Evolutionary conservation across 1,140 invertebrate species (phyloP).

Genomic region (Anoplophora glabripennis): DNA sequence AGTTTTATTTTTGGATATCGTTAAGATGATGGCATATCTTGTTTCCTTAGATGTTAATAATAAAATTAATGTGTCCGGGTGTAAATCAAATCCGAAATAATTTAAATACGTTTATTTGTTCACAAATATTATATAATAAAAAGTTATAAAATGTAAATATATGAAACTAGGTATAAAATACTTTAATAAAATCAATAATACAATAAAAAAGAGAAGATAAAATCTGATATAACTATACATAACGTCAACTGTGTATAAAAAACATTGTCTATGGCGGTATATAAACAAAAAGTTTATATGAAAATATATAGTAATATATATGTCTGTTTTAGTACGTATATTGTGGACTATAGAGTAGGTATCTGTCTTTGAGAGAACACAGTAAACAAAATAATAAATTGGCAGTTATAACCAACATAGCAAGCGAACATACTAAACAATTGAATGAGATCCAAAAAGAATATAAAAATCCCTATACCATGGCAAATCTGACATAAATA

Average conservation of each 20-base stretch:
- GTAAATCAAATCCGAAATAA: not conserved
- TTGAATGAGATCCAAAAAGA: conserved; percentile 37
- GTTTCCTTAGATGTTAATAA: no score
- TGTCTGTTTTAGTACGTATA: conserved; percentile 8
- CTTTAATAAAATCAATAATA: conserved; percentile 47
- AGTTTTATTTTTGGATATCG: no score
- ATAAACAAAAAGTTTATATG: conserved; percentile 32
- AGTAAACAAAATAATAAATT: conserved; percentile 30
- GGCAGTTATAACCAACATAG: conserved; percentile 36
- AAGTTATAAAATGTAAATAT: conserved; percentile 49
- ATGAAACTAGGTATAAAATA: conserved; percentile 47
- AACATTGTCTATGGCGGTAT: conserved; percentile 39
- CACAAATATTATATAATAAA: conserved; percentile 30
- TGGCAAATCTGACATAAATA: conserved; percentile 40
- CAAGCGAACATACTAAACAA: conserved; percentile 31
- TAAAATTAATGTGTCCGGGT: not conserved
- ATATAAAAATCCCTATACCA: conserved; percentile 44
- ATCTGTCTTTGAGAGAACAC: conserved; percentile 39
- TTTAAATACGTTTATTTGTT: conserved; percentile 15
- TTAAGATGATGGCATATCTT: no score
- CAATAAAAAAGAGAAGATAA: conserved; percentile 45
- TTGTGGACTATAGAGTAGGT: conserved; percentile 18
- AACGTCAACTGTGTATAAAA: conserved; percentile 44
- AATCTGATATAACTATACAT: conserved; percentile 49
- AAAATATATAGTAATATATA: conserved; percentile 19